A percentile compares a stretch with the other conserved stretches of the same genome.
phyloP scores from a whole-genome alignment of 2,113 vertebrate species.

The Xerus inauris region DNA sequence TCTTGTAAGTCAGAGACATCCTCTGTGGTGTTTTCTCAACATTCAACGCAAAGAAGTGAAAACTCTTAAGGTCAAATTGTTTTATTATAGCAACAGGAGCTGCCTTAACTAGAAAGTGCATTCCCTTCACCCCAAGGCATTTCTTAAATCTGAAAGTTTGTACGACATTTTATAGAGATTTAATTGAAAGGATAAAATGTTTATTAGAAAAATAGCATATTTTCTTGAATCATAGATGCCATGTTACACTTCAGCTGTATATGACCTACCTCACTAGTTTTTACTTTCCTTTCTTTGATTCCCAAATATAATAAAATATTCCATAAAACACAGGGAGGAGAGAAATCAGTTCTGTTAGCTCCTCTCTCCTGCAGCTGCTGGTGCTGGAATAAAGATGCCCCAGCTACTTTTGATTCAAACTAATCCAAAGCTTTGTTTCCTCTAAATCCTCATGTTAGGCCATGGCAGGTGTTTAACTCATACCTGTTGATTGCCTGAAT shows the following conservation, averaged over 20 bases:
- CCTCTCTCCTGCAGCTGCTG: not conserved
- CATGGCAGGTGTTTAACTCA: not conserved
- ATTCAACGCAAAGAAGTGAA: not conserved
- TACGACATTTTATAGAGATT: not conserved
- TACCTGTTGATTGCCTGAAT: slow-evolving; percentile 45
- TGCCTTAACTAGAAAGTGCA: not conserved
- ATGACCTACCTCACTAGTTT: not conserved
- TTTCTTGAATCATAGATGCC: not conserved
- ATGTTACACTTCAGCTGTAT: not conserved
- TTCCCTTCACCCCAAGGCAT: not conserved
- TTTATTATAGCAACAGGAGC: not conserved
- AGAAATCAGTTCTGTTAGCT: not conserved
- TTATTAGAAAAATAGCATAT: not conserved
- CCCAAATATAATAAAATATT: not conserved
- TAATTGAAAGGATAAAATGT: not conserved
- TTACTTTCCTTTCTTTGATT: not conserved
- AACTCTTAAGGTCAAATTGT: not conserved
- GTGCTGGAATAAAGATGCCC: not conserved
- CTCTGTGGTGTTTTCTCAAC: not conserved
- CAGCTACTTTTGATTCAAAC: slow-evolving; percentile 29
- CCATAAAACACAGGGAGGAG: not conserved
- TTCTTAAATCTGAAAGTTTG: not conserved
- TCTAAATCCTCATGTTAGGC: not conserved
- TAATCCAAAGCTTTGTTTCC: slow-evolving; percentile 46
- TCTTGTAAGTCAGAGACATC: not conserved